Base-by-base conservation (phyloP, 2,888 invertebrate genomes). In the Altica lythri region DNA sequence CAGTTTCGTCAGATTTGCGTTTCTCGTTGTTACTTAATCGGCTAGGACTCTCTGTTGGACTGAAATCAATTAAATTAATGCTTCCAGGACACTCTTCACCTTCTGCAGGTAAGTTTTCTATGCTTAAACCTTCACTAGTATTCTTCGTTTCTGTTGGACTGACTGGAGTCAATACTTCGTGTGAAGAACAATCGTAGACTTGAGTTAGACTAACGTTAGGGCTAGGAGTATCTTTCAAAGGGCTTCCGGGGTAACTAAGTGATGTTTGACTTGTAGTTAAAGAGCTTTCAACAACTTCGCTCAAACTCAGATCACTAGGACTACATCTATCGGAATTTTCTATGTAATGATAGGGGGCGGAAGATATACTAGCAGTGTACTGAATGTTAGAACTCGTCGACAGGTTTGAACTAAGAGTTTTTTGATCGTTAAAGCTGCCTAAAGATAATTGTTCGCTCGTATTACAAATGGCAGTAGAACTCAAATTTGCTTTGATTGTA, bases 221-320 rank as follows among this genome's bases (percentile, higher is more conserved):
- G 49, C 73, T 74, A 4, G 66, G 48, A 6, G 72, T 72, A 55
- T 69, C 70, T 45, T 69, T 72, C 9, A 71, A 70, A 8, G 70
- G 68, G 42, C 70, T 73, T 3, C 65, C 57, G 1, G 74, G 74
- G 34, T 72, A 73, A 60, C 73, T 75, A n/a, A 72, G 59, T 5
- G 73, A 72, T n/a, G 71, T 71, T 27, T 68, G 70, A 64, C 59
- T 83, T 79, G 4, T 83, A 80, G 0, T 83, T 14, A 72, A 52
- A 54, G 70, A 69, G 48, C 70, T 72, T 40, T 70, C 72, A 4
- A 72, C 53, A 0, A 74, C 70, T 57, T 74, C 75, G 55, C 73
- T 75, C 51, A 75, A 56, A 46, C 73, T 74, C 27, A 72, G 51
- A 55, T 72, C 73, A 1, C 68, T 67, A 8, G 69, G 68, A 56